These are phyloP conservation scores for Pholis gunnellus DNA, from an alignment of 2,113 vertebrate genomes.

Conservation along the genomic window DNA sequence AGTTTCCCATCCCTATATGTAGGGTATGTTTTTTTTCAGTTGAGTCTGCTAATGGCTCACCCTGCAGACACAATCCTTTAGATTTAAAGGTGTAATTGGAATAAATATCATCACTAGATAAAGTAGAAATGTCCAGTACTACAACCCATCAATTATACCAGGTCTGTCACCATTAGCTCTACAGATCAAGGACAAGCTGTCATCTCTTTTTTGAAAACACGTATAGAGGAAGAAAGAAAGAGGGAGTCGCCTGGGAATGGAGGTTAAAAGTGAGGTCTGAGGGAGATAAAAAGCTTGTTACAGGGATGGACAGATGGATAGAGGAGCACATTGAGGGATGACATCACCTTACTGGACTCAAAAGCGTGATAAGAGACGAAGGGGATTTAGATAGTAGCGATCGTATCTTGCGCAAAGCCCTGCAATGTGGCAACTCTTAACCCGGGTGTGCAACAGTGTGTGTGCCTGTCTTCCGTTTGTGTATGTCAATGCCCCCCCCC, in stretches of 20 bases:
- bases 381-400: slow-evolving; percentile 51
- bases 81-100: background rate
- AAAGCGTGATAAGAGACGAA: slow-evolving; percentile 54
- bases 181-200: background rate
- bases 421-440: slow-evolving; percentile 50
- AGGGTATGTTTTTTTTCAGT: background rate
- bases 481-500: background rate
- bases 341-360: slow-evolving; percentile 64
- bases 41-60: background rate
- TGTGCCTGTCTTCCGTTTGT: slow-evolving; percentile 9
- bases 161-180: background rate
- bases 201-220: slow-evolving; percentile 14
- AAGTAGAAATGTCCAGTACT: background rate
- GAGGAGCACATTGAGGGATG: slow-evolving; percentile 57
- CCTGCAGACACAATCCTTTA: background rate
- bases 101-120: background rate
- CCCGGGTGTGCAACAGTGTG: slow-evolving; percentile 14
- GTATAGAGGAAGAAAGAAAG: background rate
- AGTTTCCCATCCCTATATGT: background rate
- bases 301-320: slow-evolving; percentile 25
- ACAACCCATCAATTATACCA: background rate
- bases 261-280: slow-evolving; percentile 44
- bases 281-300: slow-evolving; percentile 49
- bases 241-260: background rate
- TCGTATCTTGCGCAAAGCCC: slow-evolving; percentile 58